Conservation (phyloP, 2,888 invertebrate species). For the Pterostichus niger region DNA sequence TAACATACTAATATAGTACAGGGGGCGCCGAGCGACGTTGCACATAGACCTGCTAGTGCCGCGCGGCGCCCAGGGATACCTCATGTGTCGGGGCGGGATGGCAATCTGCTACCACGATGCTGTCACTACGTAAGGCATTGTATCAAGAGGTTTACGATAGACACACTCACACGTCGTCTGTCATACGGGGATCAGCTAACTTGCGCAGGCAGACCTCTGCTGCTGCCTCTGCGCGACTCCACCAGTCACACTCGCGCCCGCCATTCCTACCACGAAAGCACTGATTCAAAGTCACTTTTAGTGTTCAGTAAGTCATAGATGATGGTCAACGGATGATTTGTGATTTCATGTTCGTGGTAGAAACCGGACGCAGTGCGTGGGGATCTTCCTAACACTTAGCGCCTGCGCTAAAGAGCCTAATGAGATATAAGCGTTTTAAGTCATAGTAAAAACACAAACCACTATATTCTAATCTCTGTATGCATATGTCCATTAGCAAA, state of each 20-base stretch:
- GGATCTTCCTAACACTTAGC: constrained; percentile 65
- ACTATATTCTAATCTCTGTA: constrained; percentile 64
- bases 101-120: constrained; percentile 61
- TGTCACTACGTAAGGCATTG: constrained; percentile 65
- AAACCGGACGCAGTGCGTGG: not conserved
- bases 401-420: constrained; percentile 67
- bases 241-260: not conserved
- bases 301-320: not conserved
- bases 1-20: constrained; percentile 66
- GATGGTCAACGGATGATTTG: not conserved
- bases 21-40: constrained; percentile 54
- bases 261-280: not conserved
- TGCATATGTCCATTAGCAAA: constrained; percentile 67
- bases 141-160: constrained; percentile 66
- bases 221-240: constrained; percentile 54
- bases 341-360: not conserved
- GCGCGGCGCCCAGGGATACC: constrained; percentile 59
- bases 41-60: constrained; percentile 66
- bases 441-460: constrained; percentile 67
- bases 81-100: constrained; percentile 35
- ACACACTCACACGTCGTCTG: constrained; percentile 55
- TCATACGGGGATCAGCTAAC: constrained; percentile 59
- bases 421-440: constrained; percentile 67
- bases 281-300: not conserved
- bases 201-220: constrained; percentile 62